Evolutionary conservation across 2,113 vertebrate species (phyloP), one percentile per base, ranked within the genome.

Genomic region (Amphiprion percula): DNA sequence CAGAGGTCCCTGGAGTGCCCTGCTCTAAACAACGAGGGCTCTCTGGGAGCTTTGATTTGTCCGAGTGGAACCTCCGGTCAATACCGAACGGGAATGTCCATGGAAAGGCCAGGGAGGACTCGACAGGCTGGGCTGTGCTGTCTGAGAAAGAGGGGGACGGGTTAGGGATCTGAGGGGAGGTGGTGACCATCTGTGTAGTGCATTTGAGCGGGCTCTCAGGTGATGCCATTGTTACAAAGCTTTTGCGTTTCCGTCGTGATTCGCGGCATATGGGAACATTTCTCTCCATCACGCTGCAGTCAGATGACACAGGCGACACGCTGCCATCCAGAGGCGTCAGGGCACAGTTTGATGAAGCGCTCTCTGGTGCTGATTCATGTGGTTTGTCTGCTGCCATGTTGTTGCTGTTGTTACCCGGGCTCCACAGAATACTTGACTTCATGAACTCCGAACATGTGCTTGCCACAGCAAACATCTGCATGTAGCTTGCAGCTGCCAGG

Each of bases 341-440:
- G 79, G 95, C 96, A 88, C 97, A 98, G 88, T 95, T 95, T 10
- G 96, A 93, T 0, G 92, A 92, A 5, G 91, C 93, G 72, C 91
- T 97, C 93, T 99, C 98, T 61, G 97, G 95, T 0, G 96, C 95
- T 0, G 95, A 91, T 19, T 98, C 97, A 21, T 96, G 95, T 41
- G 96, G 90, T 80, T 97, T 98, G 84, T 97, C 95, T 62, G 94
- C 93, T 37, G 95, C 90, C 76, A 91, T 91, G 87, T 87, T 95
- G 92, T 88, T 94, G 67, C 90, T 95, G 63, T 76, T 76, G 88
- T 86, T 82, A 24, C 90, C 74, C 0, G 97, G 95, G 47, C 97
- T 96, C 98, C 98, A 99, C 30, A 99, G 90, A 87, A 99, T 99
- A 84, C 98, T 99, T 54, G 98, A 99, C 89, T 99, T 99, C 98